Evolutionary conservation across 2,797 vertebrate genomes (phyloP).

Genomic region (Pogoniulus pusillus): DNA sequence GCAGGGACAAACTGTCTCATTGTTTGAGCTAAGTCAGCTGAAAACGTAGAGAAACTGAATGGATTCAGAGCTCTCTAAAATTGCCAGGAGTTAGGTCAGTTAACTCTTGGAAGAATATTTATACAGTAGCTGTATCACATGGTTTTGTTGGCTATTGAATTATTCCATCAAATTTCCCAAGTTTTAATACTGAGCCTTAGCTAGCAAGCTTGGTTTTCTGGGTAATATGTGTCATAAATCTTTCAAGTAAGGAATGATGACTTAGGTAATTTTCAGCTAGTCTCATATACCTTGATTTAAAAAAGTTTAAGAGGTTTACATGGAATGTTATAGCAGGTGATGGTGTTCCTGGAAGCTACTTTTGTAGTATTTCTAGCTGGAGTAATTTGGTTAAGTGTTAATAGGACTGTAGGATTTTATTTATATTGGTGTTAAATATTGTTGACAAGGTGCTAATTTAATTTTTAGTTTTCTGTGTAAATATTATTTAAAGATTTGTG

Average conservation of each 20-base stretch:
- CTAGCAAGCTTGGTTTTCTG: neutral
- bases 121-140: neutral
- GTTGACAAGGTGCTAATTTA: neutral
- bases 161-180: neutral
- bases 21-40: neutral
- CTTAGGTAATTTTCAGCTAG: neutral
- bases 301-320: neutral
- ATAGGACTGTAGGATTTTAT: neutral
- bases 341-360: neutral
- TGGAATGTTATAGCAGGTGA: neutral
- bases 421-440: neutral
- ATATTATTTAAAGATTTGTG: neutral
- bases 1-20: neutral
- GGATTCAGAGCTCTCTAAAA: neutral
- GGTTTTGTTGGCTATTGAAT: neutral
- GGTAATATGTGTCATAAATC: neutral
- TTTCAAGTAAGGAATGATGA: neutral
- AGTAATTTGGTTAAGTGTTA: neutral
- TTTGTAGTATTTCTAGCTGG: neutral
- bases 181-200: neutral
- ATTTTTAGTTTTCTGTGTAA: neutral
- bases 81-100: neutral
- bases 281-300: neutral
- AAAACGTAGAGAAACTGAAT: neutral
- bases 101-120: neutral